Evolutionary conservation across 1,140 invertebrate species (phyloP).

Genomic region (Penaeus indicus): DNA sequence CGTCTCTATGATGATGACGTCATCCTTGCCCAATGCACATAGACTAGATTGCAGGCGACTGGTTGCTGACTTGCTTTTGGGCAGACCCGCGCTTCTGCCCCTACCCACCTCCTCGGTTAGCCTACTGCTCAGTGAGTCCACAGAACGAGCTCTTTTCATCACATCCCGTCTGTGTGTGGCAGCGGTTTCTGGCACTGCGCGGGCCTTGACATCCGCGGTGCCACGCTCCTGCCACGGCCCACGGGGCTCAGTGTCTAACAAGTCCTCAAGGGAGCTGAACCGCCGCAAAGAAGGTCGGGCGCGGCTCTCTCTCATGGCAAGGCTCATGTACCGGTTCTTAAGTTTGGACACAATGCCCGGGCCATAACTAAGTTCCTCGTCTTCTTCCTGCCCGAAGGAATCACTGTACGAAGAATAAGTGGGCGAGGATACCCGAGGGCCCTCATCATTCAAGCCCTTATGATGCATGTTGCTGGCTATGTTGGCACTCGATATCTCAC

Average conservation of each 20-base stretch:
- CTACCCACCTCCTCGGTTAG: constrained; percentile 36
- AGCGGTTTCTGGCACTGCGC: constrained; percentile 32
- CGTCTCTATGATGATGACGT: constrained; percentile 71
- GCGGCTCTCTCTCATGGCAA: constrained; percentile 79
- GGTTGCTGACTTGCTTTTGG: constrained; percentile 53
- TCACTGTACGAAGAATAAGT: constrained; percentile 59
- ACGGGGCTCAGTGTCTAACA: constrained; percentile 77
- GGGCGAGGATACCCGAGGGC: constrained; percentile 57
- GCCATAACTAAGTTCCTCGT: constrained; percentile 88
- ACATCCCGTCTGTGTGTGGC: constrained; percentile 73
- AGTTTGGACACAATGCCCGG: constrained; percentile 91
- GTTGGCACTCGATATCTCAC: constrained; percentile 29
- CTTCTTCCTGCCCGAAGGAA: constrained; percentile 53
- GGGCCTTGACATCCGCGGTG: constrained; percentile 43
- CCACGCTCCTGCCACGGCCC: constrained; percentile 54
- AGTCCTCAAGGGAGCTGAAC: constrained; percentile 86
- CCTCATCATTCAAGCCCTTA: constrained; percentile 62
- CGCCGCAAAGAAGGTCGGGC: constrained; percentile 79
- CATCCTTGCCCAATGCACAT: constrained; percentile 69
- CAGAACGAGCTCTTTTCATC: constrained; percentile 86
- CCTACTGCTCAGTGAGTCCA: constrained; percentile 78
- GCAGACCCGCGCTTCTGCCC: constrained; percentile 17
- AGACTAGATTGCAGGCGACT: constrained; percentile 58
- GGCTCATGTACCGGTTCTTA: constrained; percentile 85
- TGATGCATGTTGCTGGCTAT: constrained; percentile 61